Evolutionary conservation across 1,140 invertebrate genomes (phyloP).

Genomic region (Drosophila sp.): DNA sequence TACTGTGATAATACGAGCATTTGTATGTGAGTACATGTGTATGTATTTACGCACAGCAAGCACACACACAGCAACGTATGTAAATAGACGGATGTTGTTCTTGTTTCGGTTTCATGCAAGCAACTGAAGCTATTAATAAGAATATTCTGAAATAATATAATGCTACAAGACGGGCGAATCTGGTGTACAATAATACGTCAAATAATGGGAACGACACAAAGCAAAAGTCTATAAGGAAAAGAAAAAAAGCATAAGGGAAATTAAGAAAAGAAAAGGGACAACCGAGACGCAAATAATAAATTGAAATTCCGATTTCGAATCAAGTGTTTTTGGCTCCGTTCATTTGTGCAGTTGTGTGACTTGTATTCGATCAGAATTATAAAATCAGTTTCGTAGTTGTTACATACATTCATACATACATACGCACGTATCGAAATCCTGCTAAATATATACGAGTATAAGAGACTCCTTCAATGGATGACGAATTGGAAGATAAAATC

Average conservation of each 20-base stretch:
- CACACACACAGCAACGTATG: conserved; percentile 24
- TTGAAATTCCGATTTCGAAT: conserved; percentile 37
- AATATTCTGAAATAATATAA: conserved; percentile 60
- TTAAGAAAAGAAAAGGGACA: conserved; percentile 24
- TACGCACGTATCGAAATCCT: conserved; percentile 3
- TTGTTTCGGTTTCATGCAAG: conserved; percentile 52
- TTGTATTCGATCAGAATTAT: neutral
- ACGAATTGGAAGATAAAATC: conserved; percentile 94
- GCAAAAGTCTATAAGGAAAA: conserved; percentile 31
- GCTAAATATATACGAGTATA: neutral
- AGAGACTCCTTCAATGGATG: conserved; percentile 88
- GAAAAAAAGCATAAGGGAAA: neutral
- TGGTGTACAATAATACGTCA: conserved; percentile 50
- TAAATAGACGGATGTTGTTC: conserved; percentile 47
- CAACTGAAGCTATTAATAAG: conserved; percentile 57
- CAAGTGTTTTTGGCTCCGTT: conserved; percentile 22
- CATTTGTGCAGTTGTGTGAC: conserved; percentile 14
- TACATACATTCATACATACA: conserved; percentile 9
- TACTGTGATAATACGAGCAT: conserved; percentile 24
- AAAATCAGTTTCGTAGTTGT: neutral
- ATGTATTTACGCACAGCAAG: conserved; percentile 31
- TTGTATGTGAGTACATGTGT: conserved; percentile 9
- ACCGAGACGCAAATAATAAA: conserved; percentile 27
- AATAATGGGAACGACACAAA: conserved; percentile 44
- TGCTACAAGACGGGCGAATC: conserved; percentile 42